Evolutionary conservation across 2,888 invertebrate species (phyloP).

Genomic region (Himalopsyche tibetana): DNA sequence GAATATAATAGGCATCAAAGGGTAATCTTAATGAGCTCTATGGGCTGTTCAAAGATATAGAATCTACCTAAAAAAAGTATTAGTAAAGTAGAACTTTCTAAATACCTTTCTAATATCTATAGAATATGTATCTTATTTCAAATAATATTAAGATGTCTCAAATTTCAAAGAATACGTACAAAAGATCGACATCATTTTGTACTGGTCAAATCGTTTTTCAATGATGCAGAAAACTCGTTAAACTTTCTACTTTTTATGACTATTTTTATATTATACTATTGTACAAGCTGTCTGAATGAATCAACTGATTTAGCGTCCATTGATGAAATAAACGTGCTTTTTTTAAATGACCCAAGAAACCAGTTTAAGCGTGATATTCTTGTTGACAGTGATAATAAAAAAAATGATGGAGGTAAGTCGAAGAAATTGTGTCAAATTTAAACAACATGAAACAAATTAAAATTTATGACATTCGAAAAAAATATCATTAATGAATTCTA

Average conservation of each 20-base stretch:
- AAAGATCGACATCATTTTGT: constrained; percentile 9
- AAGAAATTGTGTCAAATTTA: no score
- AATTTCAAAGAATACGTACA: not conserved
- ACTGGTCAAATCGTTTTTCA: not conserved
- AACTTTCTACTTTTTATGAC: not conserved
- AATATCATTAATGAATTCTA: no score
- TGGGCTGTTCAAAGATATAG: no score
- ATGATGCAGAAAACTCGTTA: not conserved
- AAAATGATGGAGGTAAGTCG: not conserved
- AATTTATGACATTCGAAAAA: no score
- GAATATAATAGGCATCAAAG: no score
- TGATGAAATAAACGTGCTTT: not conserved
- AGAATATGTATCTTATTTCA: constrained; percentile 9
- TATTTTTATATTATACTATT: not conserved
- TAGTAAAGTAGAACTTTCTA: not conserved
- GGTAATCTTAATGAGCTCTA: no score
- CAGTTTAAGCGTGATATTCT: not conserved
- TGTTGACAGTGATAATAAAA: not conserved
- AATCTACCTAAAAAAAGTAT: no score
- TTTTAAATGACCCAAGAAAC: not conserved
- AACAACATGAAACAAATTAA: no score
- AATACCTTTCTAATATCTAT: constrained; percentile 29
- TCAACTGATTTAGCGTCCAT: not conserved
- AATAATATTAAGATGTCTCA: constrained; percentile 25
- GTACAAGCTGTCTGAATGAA: not conserved